Evolutionary conservation across 2,113 vertebrate species (phyloP).

Genomic region (Grallaria varia): DNA sequence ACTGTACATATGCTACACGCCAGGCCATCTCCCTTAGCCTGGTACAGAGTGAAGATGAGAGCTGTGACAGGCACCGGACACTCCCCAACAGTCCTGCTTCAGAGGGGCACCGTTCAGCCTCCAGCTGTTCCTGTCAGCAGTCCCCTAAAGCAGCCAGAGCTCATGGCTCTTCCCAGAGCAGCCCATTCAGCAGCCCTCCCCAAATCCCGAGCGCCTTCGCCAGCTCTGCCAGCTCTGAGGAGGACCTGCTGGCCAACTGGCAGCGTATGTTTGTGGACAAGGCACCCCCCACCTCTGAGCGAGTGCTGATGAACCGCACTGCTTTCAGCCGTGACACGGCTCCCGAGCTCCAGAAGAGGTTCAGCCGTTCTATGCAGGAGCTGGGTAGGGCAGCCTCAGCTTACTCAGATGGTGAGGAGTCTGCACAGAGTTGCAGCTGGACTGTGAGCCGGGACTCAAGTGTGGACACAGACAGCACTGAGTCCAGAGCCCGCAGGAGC

Average conservation of each 20-base stretch:
- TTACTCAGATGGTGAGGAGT: slow-evolving; percentile 84
- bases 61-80: slow-evolving; percentile 62
- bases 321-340: slow-evolving; percentile 83
- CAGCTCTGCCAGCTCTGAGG: slow-evolving; percentile 90
- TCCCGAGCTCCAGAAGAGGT: slow-evolving; percentile 80
- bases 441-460: slow-evolving; percentile 84
- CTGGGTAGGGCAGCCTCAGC: slow-evolving; percentile 59
- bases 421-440: slow-evolving; percentile 79
- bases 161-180: slow-evolving; percentile 80
- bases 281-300: slow-evolving; percentile 76
- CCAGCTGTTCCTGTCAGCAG: slow-evolving; percentile 74
- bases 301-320: slow-evolving; percentile 80
- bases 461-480: slow-evolving; percentile 80
- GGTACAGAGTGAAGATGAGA: slow-evolving; percentile 82
- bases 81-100: slow-evolving; percentile 82
- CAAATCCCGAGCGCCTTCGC: slow-evolving; percentile 81
- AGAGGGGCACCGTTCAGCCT: slow-evolving; percentile 60
- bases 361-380: slow-evolving; percentile 75
- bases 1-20: slow-evolving; percentile 94
- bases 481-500: slow-evolving; percentile 68
- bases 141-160: slow-evolving; percentile 70
- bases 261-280: slow-evolving; percentile 95
- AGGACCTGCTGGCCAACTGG: slow-evolving; percentile 93
- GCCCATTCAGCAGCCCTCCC: slow-evolving; percentile 80
- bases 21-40: slow-evolving; percentile 97